Evolutionary conservation across 2,797 vertebrate genomes (phyloP).

Genomic region (Gymnoscopelus microlampas): DNA sequence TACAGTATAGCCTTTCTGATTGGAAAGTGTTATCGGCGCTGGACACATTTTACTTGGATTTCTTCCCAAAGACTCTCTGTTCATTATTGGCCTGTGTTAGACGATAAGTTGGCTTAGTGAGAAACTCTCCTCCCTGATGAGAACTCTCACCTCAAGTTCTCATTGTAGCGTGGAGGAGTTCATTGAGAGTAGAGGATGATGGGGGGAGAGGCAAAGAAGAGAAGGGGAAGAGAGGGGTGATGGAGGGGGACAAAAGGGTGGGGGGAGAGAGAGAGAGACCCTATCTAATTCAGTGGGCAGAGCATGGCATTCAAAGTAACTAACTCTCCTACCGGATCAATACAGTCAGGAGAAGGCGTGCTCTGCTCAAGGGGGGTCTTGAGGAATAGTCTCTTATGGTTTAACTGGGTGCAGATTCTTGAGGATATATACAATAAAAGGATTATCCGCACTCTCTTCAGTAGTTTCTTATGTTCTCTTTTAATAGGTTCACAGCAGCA

Average conservation of each 20-base stretch:
- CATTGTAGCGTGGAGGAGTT: slow-evolving; percentile 23
- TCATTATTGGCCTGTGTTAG: slow-evolving; percentile 63
- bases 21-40: slow-evolving; percentile 71
- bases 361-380: too few species aligned
- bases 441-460: too few species aligned
- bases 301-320: not conserved
- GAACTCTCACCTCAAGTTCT: slow-evolving; percentile 39
- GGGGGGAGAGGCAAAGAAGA: not conserved
- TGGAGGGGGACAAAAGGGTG: slow-evolving; percentile 25
- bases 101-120: slow-evolving; percentile 62
- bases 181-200: slow-evolving; percentile 10
- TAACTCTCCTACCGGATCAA: too few species aligned
- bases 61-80: slow-evolving; percentile 65
- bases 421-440: too few species aligned
- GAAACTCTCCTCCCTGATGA: not conserved
- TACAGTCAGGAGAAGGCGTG: too few species aligned
- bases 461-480: too few species aligned
- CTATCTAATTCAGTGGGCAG: slow-evolving; percentile 21
- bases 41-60: slow-evolving; percentile 76
- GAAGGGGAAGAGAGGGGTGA: not conserved
- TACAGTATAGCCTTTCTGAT: slow-evolving; percentile 49
- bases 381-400: too few species aligned
- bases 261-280: not conserved
- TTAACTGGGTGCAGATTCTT: too few species aligned
- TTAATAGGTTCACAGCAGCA: too few species aligned